Evolutionary conservation across 2,888 invertebrate genomes (phyloP), one percentile per base, ranked within the genome.

Genomic region (Eulithis testata): DNA sequence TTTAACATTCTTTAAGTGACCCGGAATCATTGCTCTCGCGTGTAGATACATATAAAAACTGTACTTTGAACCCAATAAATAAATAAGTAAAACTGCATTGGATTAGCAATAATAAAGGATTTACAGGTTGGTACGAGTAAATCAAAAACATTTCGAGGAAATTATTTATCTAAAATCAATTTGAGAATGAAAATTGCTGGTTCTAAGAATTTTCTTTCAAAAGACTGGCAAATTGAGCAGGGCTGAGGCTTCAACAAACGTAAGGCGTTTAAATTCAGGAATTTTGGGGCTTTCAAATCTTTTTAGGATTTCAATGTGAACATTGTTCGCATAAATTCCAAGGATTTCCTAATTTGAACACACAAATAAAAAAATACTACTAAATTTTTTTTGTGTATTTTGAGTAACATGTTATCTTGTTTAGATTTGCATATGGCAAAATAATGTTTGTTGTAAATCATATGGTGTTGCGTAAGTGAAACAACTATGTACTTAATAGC

Each of bases 381-480:
- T 76, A 74, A 78, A 73, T 73, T 66, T 63, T 61, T 65, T 73
- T 69, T 73, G 40, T 58, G 52, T 57, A 21, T 47, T 63, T 65
- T 70, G 67, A 53, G 62, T 66, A 67, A 77, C 72, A 73, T 79
- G 74, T 79, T 76, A 76, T 73, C 76, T 72, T 70, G 60, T 72
- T 76, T 68, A 69, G 60, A 66, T 62, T 69, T 62, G 31, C 57
- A 53, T 68, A 69, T 66, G 57, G 60, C 52, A 49, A 60, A 60
- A 64, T 67, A 61, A 71, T 69, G 60, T 11, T 44, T 49, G 37
- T 44, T 57, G 51, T 64, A 63, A 63, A 67, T 64, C 68, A 65
- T n/a, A 65, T 63, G 14, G 40, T 44, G 2, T 12, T 21, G 6
- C 40, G n/a, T 40, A 43, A 51, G 51, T 58, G 50, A 51, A 52